Conservation (phyloP, 2,888 invertebrate species). For the Tinea semifulvella region DNA sequence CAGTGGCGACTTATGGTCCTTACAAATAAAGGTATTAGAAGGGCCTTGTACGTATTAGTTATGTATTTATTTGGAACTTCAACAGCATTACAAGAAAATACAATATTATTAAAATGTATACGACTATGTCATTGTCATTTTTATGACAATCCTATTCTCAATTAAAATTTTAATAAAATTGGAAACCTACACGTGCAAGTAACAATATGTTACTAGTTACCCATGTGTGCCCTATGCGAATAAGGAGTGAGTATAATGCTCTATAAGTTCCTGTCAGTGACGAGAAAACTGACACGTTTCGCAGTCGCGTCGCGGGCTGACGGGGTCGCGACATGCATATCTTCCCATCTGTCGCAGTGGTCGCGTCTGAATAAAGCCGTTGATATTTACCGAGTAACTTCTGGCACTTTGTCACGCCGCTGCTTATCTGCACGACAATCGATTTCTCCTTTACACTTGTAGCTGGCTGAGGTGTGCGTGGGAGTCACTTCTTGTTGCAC, state of each 20-base stretch:
- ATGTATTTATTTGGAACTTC: no score
- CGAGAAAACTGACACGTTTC: conserved; percentile 8
- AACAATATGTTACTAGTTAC: no score
- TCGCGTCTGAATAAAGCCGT: conserved; percentile 29
- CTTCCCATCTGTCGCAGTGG: conserved; percentile 28
- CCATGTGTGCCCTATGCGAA: no score
- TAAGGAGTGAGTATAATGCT: background rate
- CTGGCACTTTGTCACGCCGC: conserved; percentile 31
- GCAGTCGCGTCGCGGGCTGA: conserved; percentile 13
- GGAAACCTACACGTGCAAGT: background rate
- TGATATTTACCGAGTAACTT: conserved; percentile 34
- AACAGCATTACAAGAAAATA: no score
- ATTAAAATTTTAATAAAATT: background rate
- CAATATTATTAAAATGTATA: no score
- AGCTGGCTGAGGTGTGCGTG: conserved; percentile 9
- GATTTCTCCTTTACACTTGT: conserved; percentile 24
- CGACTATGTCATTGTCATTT: no score
- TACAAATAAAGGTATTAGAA: conserved; percentile 12
- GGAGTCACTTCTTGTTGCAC: conserved; percentile 9
- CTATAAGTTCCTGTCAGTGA: conserved; percentile 10
- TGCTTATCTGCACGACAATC: conserved; percentile 26
- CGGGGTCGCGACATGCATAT: conserved; percentile 24
- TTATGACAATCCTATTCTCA: no score
- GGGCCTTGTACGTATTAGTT: conserved; percentile 2
- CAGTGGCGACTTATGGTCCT: conserved; percentile 5